Evolutionary conservation across 2,113 vertebrate species (phyloP).

Genomic region (Hippocampus mohnikei): DNA sequence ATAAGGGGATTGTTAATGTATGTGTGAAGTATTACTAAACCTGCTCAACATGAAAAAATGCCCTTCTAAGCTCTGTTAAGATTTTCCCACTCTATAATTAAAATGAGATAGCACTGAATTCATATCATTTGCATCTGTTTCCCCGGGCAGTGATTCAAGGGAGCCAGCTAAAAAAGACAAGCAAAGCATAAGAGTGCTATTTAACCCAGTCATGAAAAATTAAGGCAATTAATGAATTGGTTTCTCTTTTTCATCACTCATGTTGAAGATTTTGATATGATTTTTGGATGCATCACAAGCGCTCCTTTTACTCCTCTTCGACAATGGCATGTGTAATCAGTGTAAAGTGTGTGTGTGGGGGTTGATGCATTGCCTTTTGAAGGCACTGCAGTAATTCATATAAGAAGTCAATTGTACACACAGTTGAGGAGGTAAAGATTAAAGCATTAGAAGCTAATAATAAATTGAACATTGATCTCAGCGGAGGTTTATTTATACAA

Average conservation of each 20-base stretch:
- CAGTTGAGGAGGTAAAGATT: neutral
- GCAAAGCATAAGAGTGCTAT: neutral
- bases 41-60: neutral
- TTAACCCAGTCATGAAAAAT: neutral
- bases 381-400: neutral
- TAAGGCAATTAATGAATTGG: neutral
- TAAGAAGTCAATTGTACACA: neutral
- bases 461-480: conserved; percentile 9
- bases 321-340: neutral
- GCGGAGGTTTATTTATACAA: conserved; percentile 6
- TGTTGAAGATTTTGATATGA: neutral
- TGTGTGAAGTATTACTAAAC: neutral
- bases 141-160: neutral
- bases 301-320: neutral
- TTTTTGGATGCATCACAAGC: neutral
- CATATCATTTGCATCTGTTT: neutral
- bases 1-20: conserved; percentile 1
- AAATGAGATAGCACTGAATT: neutral
- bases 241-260: neutral
- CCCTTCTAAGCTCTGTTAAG: neutral
- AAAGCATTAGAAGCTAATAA: conserved; percentile 3
- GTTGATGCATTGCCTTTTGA: neutral
- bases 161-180: neutral
- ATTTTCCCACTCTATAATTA: neutral
- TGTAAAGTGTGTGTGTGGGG: neutral